A percentile compares a stretch with the other conserved stretches of the same genome.
These are phyloP conservation scores for Nephotettix cincticeps DNA, from an alignment of 1,140 invertebrate genomes.

Conservation along the genomic window DNA sequence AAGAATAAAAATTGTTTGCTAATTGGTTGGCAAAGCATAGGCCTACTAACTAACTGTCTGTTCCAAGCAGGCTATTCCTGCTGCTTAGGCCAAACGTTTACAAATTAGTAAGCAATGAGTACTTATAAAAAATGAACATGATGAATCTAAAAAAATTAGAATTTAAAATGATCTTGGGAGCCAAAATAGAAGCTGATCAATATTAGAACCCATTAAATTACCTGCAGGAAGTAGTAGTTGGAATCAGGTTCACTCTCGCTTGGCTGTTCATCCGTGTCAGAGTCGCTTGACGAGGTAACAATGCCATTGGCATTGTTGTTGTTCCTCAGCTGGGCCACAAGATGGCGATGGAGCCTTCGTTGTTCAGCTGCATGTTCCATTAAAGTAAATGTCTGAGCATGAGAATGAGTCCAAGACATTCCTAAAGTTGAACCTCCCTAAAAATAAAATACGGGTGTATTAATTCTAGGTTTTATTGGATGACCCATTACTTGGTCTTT, in stretches of 20 bases:
- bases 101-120: too few species aligned
- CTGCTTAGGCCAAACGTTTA: too few species aligned
- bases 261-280: conserved; percentile 75
- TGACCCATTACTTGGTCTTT: not conserved
- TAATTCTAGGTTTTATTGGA: not conserved
- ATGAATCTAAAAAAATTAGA: too few species aligned
- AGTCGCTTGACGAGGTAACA: conserved; percentile 60
- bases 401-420: conserved; percentile 86
- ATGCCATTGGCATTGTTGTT: conserved; percentile 52
- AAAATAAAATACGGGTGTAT: conserved; percentile 11
- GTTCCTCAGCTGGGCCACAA: conserved; percentile 73
- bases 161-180: too few species aligned
- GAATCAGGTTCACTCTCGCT: conserved; percentile 87
- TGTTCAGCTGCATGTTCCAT: conserved; percentile 85
- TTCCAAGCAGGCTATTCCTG: too few species aligned
- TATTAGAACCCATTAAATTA: too few species aligned
- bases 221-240: conserved; percentile 81
- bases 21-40: too few species aligned
- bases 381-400: conserved; percentile 73
- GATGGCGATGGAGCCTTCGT: conserved; percentile 77
- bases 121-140: too few species aligned
- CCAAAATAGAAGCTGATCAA: too few species aligned
- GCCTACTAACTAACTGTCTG: too few species aligned
- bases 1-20: too few species aligned
- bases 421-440: conserved; percentile 92